Evolutionary conservation across 1,140 invertebrate species (phyloP).

Genomic region (Hypsibius dujardini): DNA sequence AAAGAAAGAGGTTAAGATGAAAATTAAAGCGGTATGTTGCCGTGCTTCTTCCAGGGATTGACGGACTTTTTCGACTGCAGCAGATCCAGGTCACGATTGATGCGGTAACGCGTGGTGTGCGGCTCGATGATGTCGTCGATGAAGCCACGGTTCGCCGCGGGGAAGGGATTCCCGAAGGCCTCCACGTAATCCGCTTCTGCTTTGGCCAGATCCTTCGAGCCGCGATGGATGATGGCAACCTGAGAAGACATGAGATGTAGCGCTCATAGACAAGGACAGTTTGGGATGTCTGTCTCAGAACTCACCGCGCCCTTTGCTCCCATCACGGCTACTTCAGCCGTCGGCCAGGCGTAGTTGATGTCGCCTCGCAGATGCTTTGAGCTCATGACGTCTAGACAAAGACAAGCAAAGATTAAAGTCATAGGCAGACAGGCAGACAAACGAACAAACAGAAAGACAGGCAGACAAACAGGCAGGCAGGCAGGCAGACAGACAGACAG

Average conservation of each 20-base stretch:
- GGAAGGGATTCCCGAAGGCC: slow-evolving; percentile 53
- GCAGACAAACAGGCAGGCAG: no score
- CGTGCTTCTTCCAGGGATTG: slow-evolving; percentile 52
- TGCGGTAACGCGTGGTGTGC: slow-evolving; percentile 40
- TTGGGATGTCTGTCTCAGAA: slow-evolving; percentile 12
- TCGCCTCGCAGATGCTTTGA: slow-evolving; percentile 55
- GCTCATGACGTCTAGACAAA: slow-evolving; percentile 44
- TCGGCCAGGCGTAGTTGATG: slow-evolving; percentile 58
- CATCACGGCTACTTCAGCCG: slow-evolving; percentile 52
- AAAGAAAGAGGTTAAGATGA: no score
- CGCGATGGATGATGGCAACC: slow-evolving; percentile 45
- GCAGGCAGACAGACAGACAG: no score
- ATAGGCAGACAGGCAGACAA: no score
- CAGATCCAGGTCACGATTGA: slow-evolving; percentile 45
- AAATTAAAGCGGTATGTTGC: slow-evolving; percentile 47
- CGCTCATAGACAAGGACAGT: background rate
- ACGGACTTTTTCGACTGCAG: slow-evolving; percentile 41
- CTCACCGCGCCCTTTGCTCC: slow-evolving; percentile 40
- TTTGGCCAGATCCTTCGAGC: slow-evolving; percentile 37
- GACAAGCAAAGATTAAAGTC: no score
- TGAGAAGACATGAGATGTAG: slow-evolving; percentile 17
- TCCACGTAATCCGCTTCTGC: slow-evolving; percentile 48
- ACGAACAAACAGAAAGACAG: no score
- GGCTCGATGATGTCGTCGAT: slow-evolving; percentile 55
- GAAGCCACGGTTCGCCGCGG: slow-evolving; percentile 47